Evolutionary conservation across 2,888 invertebrate genomes (phyloP), one percentile per base, ranked within the genome.

Genomic region (Deilephila porcellus): DNA sequence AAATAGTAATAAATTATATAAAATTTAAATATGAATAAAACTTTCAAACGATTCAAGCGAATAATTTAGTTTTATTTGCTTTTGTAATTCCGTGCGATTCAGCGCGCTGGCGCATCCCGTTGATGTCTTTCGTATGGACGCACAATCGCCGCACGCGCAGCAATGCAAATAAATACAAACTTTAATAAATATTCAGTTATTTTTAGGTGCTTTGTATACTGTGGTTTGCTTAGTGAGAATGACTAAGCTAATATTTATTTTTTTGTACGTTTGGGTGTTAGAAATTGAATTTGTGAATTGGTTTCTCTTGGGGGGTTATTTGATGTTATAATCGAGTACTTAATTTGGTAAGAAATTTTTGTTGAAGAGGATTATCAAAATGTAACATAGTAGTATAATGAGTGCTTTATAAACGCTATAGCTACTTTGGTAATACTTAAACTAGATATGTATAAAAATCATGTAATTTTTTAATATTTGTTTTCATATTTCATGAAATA

Each of bases 91-190:
- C 20, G 45, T 56, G 32, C 53, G 62, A 64, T 59, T 73, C 62
- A 32, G 29, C n/a, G 60, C 75, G 78, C 79, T 76, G 75, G 82
- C 83, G 83, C 82, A 77, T 77, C 85, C 85, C 91, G 91, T 91
- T 91, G 87, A 91, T 84, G 84, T 91, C 91, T 90, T 88, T 90
- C 81, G 73, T 84, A 83, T 76, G 71, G 59, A 76, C 74, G 70
- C 32, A 63, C 67, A 73, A 73, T 73, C 67, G 67, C 60, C 74
- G 78, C 83, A 82, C 82, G 81, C 78, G 85, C 82, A 83, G 80
- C 75, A 34, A 56, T 45, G n/a, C 67, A 60, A 71, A 71, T 37
- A 29, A 62, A 25, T 52, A 45, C 6, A 52, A 20, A 67, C 45
- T 45, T 67, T 52, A 19, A 67, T 67, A 67, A 67, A 67, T 67